Evolutionary conservation across 92 coral and sea anemone genomes (phyloP), one percentile per base, ranked within the genome.

Genomic region (Phenganax subtilis): DNA sequence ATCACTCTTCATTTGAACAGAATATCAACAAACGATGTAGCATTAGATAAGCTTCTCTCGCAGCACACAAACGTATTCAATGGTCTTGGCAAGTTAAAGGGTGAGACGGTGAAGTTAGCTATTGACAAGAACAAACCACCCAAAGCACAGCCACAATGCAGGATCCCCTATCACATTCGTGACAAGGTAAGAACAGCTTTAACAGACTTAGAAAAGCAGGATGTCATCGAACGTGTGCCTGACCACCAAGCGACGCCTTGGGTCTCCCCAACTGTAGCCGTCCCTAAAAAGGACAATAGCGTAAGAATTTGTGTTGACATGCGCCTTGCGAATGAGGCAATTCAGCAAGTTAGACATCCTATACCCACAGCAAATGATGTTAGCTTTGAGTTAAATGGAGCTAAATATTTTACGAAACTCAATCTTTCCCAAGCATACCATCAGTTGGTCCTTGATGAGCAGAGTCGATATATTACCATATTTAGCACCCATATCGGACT

Each of bases 231-330:
- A 80, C 25, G 25, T 20, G 25, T 20, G 25, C 55, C 73, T n/a
- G 84, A 62, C 56, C 29, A 80, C 73, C 73, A 29, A 56, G 73
- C 74, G 14, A 11, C 74, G 47, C 52, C 57, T 44, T 75, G 81
- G 81, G 68, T 75, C 44, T 54, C 81, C 17, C 81, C 84, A 51
- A 80, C 62, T 37, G 60, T 80, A 29, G 28, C 69, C 27, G 73
- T 71, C 14, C 74, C 84, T 6, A 78, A 80, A 62, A 71, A 80
- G 47, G 17, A 62, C 71, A 71, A 80, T 31, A 44, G 47, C n/a
- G 53, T 80, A 15, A 61, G 84, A 30, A 47, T 79, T 72, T 20
- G 25, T 20, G 25, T 20, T 20, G 25, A 20, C 25, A 20, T 20
- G 25, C 25, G 25, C 25, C 25, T 62, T 31, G 75, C 84, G 61